phyloP scores from a whole-genome alignment of 2,797 vertebrate genomes.

The Peromyscus nudipes region DNA sequence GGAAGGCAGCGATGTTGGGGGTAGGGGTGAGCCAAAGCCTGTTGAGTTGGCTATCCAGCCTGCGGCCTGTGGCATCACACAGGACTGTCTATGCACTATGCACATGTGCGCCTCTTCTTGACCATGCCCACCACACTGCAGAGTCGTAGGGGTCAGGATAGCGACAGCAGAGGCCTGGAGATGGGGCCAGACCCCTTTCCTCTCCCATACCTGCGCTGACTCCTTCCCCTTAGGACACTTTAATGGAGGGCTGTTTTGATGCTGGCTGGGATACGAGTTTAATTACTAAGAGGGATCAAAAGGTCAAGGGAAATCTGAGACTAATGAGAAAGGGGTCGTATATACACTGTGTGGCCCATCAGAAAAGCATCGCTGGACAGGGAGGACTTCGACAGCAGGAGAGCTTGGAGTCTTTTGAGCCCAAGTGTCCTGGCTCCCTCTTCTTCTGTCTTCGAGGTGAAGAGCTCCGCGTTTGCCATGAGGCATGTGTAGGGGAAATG shows the following conservation, averaged over 20 bases:
- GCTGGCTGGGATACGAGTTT: constrained; percentile 56
- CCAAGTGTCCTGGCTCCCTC: background rate
- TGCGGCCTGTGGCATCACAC: accelerated
- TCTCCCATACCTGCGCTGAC: background rate
- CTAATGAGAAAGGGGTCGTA: background rate
- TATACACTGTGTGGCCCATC: constrained; percentile 4
- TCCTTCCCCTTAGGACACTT: background rate
- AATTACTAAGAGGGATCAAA: constrained; percentile 55
- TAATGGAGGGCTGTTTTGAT: constrained; percentile 43
- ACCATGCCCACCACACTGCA: accelerated
- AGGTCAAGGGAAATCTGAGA: constrained; percentile 64
- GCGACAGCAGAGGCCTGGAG: background rate
- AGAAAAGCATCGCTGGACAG: background rate
- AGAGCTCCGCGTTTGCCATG: background rate
- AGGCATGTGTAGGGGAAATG: background rate
- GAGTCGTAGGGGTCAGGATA: background rate
- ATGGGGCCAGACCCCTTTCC: background rate
- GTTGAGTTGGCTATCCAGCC: background rate
- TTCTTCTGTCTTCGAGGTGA: background rate
- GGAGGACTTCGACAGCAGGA: background rate
- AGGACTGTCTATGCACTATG: accelerated
- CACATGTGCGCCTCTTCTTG: background rate
- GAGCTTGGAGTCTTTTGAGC: background rate
- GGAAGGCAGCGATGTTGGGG: background rate
- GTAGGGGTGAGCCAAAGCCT: too few species aligned